Evolutionary conservation across 2,113 vertebrate species (phyloP), one percentile per base, ranked within the genome.

Genomic region (Terrapene triunguis): DNA sequence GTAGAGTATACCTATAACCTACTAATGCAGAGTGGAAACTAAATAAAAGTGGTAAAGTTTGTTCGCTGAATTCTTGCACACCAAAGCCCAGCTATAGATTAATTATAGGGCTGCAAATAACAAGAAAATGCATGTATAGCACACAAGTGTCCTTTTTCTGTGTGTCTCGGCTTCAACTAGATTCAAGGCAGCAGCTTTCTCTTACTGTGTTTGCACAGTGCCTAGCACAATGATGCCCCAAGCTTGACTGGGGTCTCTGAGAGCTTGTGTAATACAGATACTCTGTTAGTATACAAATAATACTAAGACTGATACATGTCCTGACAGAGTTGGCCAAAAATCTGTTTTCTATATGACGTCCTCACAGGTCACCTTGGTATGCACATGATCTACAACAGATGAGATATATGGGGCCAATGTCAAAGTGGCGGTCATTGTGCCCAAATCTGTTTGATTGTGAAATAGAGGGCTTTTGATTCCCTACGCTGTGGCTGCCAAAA

Each of bases 91-190:
- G 84, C 57, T 80, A 48, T 62, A 80, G 94, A 78, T 29, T 32
- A 57, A 91, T 24, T 82, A 42, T 27, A 87, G 47, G 74, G 10
- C 9, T 80, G 48, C 91, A 87, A 65, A n/a, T 4, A 38, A 38
- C 50, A 93, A 95, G 72, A 51, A 93, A 94, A 90, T 59, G 22
- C 35, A 72, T 0, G 5, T 93, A 38, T 51, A n/a, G 19, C 86
- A 90, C 1, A 54, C 44, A 87, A 1, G 3, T 19, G 4, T 44
- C 80, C 72, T 84, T 38, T 82, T 95, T 48, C 62, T 80, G 10
- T 59, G 48, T 69, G 24, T 22, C 81, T 1, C 74, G 16, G 74
- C 78, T 92, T 78, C 55, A 80, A 69, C 8, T 27, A 90, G 51
- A 84, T 50, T 48, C 14, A 88, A 74, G 32, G 91, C 51, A 86